Evolutionary conservation across 2,888 invertebrate species (phyloP).

Genomic region (Limnephilus marmoratus): DNA sequence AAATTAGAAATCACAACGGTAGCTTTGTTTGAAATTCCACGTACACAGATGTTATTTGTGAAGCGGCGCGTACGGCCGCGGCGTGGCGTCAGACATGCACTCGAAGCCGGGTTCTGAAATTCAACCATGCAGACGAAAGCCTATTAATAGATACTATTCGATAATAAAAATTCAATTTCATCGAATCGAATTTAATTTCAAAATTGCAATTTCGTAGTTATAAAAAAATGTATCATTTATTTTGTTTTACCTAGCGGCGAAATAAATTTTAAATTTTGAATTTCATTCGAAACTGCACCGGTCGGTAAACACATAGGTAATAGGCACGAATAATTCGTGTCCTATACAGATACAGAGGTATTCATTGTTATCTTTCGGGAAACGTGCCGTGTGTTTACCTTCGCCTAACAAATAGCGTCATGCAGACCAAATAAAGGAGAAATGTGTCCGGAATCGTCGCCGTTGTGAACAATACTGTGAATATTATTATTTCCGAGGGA

Average conservation of each 20-base stretch:
- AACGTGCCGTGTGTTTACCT: constrained; percentile 59
- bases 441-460: constrained; percentile 59
- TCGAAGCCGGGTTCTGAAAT: no score
- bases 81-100: no score
- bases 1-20: no score
- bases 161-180: no score
- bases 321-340: not conserved
- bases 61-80: no score
- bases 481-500: not conserved
- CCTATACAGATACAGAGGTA: not conserved
- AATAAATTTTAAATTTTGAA: not conserved
- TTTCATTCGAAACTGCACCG: not conserved
- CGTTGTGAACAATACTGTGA: constrained; percentile 19
- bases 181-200: not conserved
- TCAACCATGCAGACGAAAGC: no score
- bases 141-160: no score
- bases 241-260: not conserved
- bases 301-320: constrained; percentile 7
- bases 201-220: not conserved
- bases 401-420: constrained; percentile 59
- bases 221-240: not conserved
- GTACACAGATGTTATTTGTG: no score
- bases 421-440: constrained; percentile 61
- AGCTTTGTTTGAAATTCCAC: no score
- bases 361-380: constrained; percentile 58